Percentiles rank a stretch among this genome's conserved stretches.
Conservation (phyloP, 2,113 vertebrate genomes). For the Scolopax mira region DNA sequence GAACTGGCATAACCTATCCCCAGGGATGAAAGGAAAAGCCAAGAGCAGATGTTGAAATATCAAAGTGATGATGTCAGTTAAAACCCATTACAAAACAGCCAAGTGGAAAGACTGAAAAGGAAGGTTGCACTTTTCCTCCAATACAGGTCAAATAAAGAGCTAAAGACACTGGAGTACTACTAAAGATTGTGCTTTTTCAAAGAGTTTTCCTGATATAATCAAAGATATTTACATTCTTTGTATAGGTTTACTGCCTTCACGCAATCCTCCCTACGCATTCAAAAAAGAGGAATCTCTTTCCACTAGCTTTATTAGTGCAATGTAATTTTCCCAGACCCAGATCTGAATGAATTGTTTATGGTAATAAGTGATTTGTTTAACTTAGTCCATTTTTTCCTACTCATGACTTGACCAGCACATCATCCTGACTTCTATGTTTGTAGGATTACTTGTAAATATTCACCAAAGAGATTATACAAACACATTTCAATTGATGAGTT, state of each 20-base stretch:
- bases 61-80: neutral
- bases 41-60: neutral
- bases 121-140: neutral
- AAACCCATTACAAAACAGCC: neutral
- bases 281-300: neutral
- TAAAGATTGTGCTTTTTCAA: neutral
- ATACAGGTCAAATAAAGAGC: neutral
- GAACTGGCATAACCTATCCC: neutral
- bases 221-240: neutral
- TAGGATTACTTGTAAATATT: conserved; percentile 18
- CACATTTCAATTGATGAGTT: neutral
- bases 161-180: neutral
- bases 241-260: neutral
- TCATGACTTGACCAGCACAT: neutral
- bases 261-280: neutral
- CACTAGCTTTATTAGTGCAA: neutral
- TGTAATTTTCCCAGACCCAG: neutral
- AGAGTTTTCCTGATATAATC: neutral
- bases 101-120: neutral
- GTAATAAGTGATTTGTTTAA: neutral
- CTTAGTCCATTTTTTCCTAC: neutral
- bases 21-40: neutral
- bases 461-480: conserved; percentile 27
- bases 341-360: neutral
- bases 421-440: neutral